Evolutionary conservation across 2,797 vertebrate species (phyloP), one percentile per base, ranked within the genome.

Genomic region (Galagoides demidoff): DNA sequence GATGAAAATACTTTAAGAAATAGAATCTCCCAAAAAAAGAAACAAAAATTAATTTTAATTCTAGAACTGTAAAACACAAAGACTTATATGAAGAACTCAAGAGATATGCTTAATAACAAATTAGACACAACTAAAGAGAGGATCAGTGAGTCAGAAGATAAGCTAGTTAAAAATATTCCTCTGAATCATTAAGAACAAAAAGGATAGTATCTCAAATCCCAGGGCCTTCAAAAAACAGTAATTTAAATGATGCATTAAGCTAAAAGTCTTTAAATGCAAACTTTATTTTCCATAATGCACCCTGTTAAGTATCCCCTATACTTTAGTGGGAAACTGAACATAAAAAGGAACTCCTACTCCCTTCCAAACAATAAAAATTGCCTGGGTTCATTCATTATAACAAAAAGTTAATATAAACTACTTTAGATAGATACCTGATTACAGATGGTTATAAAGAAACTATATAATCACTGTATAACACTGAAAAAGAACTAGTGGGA

Each of bases 211-310:
- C 11, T 63, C 13, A 77, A 25, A 3, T 55, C 3, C 23, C 61
- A 61, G 10, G 13, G 3, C 23, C 37, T 87, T 64, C 49, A 4
- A 61, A 92, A 92, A 19, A 95, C 7, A 57, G 10, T 52, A 27
- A 71, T 77, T 85, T 59, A 79, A 71, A 95, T 64, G 1, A 34
- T 63, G 2, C 0, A 6, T 57, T 43, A 43, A 29, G 10, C 6
- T 91, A 31, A 59, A 93, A 59, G 10, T 89, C 37, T 89, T 89
- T 74, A 63, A 93, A 23, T 68, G 61, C 25, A 90, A 55, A 70
- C 0, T 45, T 87, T 79, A 64, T 7, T 89, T 95, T 87, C 31
- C 20, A 77, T 27, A 70, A 0, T 37, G 2, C 5, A 82, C 73
- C 7, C 2, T 52, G 66, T 25, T 89, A 68, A 85, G 8, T 20